phyloP scores from a whole-genome alignment of 2,888 invertebrate species.

The Flexamia atlantica region DNA sequence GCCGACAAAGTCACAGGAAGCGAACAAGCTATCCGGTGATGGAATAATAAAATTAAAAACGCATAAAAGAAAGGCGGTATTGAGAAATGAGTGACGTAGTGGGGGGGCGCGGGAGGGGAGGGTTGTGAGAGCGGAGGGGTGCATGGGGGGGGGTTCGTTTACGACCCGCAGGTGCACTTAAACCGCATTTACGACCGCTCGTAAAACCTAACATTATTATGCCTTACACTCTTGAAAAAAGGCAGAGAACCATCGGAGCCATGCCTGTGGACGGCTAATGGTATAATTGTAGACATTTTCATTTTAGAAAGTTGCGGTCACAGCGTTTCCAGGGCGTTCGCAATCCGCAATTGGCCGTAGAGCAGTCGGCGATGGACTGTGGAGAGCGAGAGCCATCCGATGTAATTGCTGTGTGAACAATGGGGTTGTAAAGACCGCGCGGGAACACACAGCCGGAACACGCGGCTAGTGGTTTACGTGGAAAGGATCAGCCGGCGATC shows the following conservation, averaged over 20 bases:
- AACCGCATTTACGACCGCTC: slow-evolving; percentile 64
- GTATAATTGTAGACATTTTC: slow-evolving; percentile 60
- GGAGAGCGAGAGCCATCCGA: neutral
- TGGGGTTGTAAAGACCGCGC: neutral
- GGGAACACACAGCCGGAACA: neutral
- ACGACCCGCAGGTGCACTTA: slow-evolving; percentile 65
- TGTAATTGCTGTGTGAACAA: slow-evolving; percentile 25
- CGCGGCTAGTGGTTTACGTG: neutral
- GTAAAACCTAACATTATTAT: slow-evolving; percentile 66
- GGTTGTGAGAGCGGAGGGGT: too few relatives aligned
- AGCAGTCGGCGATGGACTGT: slow-evolving; percentile 11
- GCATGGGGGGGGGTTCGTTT: slow-evolving; percentile 41
- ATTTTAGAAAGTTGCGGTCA: slow-evolving; percentile 57
- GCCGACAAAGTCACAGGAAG: slow-evolving; percentile 31
- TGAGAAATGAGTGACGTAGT: slow-evolving; percentile 60
- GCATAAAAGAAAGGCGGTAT: slow-evolving; percentile 49
- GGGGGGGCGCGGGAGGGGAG: slow-evolving; percentile 2
- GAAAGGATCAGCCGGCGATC: too few relatives aligned
- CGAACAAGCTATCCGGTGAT: slow-evolving; percentile 32
- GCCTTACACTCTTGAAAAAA: slow-evolving; percentile 65
- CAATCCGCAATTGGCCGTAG: slow-evolving; percentile 11
- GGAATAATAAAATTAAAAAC: slow-evolving; percentile 57
- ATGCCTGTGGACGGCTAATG: slow-evolving; percentile 58
- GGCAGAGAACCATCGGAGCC: slow-evolving; percentile 61
- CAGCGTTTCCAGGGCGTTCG: slow-evolving; percentile 25